A percentile compares a stretch with the other conserved stretches of the same genome.
Conservation (phyloP, 37 sponge, comb jelly and placozoan species). For the Spongilla lacustris region DNA sequence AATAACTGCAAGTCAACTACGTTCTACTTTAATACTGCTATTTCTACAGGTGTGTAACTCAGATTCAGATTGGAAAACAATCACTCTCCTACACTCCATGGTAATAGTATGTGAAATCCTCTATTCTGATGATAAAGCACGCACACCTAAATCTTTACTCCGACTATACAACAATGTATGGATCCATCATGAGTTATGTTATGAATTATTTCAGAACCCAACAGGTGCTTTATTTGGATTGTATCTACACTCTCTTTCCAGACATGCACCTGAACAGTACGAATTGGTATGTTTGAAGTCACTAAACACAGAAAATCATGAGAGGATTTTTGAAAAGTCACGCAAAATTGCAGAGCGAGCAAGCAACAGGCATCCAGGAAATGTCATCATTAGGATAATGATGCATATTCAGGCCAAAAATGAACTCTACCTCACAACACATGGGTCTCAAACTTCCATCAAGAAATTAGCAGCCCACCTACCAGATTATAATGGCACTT, state of each 20-base stretch:
- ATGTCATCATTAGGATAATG: conserved; percentile 11
- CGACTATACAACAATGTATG: conserved; percentile 41
- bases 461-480: not conserved
- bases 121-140: not conserved
- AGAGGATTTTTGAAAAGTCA: conserved; percentile 16
- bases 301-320: conserved; percentile 28
- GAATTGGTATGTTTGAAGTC: conserved; percentile 24
- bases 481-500: not conserved
- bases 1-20: conserved; percentile 27
- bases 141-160: conserved; percentile 34
- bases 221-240: conserved; percentile 13
- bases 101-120: conserved; percentile 21
- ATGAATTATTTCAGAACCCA: conserved; percentile 23
- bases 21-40: conserved; percentile 16
- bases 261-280: conserved; percentile 36
- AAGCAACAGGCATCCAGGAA: conserved; percentile 33
- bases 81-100: not conserved
- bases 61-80: not conserved
- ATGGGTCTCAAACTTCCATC: conserved; percentile 3
- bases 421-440: not conserved
- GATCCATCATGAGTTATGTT: conserved; percentile 41
- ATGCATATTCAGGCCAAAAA: conserved; percentile 21
- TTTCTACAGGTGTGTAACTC: conserved; percentile 1
- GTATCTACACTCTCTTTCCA: conserved; percentile 37
- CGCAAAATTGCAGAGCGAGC: conserved; percentile 14